A percentile compares a stretch with the other conserved stretches of the same genome.
Evolutionary conservation across 2,888 invertebrate species (phyloP).

Genomic region (Augochlorella aurata): DNA sequence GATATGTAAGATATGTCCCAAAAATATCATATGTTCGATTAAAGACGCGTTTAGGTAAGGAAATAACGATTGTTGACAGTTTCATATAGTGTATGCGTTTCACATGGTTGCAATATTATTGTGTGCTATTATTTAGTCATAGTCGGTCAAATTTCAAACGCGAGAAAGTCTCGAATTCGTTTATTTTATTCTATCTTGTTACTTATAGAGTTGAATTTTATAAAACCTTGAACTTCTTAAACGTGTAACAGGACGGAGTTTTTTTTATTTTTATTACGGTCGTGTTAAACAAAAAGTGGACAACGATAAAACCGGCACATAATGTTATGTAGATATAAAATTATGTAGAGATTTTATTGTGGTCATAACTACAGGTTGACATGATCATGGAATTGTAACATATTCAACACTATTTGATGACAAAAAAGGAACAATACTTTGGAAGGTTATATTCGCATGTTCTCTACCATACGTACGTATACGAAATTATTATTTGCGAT

Average conservation of each 20-base stretch:
- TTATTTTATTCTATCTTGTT: not conserved
- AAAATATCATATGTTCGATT: slow-evolving; percentile 5
- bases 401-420: not conserved
- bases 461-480: not conserved
- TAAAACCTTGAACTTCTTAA: not conserved
- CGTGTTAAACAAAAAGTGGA: not conserved
- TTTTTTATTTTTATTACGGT: not conserved
- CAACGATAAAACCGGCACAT: not conserved
- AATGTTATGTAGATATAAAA: not conserved
- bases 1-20: slow-evolving; percentile 3
- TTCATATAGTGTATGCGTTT: slow-evolving; percentile 6
- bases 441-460: not conserved
- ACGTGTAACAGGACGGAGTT: not conserved
- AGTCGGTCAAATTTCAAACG: not conserved
- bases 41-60: not conserved
- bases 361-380: slow-evolving; percentile 1
- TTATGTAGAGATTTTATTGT: not conserved
- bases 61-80: not conserved
- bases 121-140: slow-evolving; percentile 6
- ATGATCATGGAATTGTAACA: not conserved
- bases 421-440: not conserved
- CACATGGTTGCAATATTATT: slow-evolving; percentile 1
- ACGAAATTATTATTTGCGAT: not conserved
- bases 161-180: not conserved
- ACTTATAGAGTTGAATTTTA: not conserved